These are phyloP conservation scores for Erebia palarica DNA, from an alignment of 2,888 invertebrate genomes.

Conservation along the genomic window DNA sequence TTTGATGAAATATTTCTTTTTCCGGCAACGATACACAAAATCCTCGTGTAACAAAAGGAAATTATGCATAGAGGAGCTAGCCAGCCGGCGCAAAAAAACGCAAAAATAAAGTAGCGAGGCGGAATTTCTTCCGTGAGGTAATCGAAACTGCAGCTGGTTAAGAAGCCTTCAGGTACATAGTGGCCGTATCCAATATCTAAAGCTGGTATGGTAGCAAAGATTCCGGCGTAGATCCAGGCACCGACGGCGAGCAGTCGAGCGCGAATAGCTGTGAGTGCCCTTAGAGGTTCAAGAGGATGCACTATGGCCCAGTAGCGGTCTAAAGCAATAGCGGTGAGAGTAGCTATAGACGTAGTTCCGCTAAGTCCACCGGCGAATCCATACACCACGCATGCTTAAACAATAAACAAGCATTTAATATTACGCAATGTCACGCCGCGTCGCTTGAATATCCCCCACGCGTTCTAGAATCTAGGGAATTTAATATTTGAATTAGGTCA, in stretches of 20 bases:
- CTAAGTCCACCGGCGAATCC: constrained; percentile 91
- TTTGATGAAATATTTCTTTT: constrained; percentile 74
- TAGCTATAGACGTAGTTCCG: constrained; percentile 91
- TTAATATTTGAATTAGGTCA: neutral
- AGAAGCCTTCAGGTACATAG: constrained; percentile 92
- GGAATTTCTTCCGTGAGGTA: constrained; percentile 86
- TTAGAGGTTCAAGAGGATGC: constrained; percentile 87
- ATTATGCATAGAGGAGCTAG: constrained; percentile 87
- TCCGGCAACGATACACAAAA: constrained; percentile 84
- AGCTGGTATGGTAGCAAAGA: constrained; percentile 87
- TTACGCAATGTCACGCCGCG: constrained; percentile 1
- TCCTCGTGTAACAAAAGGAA: constrained; percentile 87
- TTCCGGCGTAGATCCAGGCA: constrained; percentile 88
- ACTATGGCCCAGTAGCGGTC: constrained; percentile 93
- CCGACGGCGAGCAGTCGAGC: constrained; percentile 83
- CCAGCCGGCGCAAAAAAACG: constrained; percentile 90
- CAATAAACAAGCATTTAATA: constrained; percentile 30
- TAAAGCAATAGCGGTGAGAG: constrained; percentile 89
- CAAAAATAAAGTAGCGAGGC: constrained; percentile 86
- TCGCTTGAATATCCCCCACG: neutral
- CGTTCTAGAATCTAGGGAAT: neutral
- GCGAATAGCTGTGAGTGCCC: constrained; percentile 83
- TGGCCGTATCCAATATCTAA: constrained; percentile 86
- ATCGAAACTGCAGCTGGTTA: constrained; percentile 93
- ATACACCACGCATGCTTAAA: constrained; percentile 89